Percentiles rank a stretch among this genome's conserved stretches.
Conservation (phyloP, 2,113 vertebrate species). For the Hypanus sabinus region DNA sequence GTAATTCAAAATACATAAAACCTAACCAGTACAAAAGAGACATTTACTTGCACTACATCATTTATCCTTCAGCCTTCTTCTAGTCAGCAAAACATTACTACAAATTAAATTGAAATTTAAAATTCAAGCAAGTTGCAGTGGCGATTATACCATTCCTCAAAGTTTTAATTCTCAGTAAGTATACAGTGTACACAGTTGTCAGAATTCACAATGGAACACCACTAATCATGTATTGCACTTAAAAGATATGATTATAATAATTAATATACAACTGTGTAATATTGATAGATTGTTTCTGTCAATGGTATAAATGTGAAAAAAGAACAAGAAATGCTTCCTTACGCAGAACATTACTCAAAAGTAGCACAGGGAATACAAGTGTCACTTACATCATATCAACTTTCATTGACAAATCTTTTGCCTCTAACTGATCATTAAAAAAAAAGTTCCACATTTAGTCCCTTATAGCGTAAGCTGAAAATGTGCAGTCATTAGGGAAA, state of each 20-base stretch:
- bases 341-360: slow-evolving; percentile 22
- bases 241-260: slow-evolving; percentile 35
- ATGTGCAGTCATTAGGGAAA: slow-evolving; percentile 11
- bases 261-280: slow-evolving; percentile 24
- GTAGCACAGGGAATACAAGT: slow-evolving; percentile 33
- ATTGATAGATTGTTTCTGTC: slow-evolving; percentile 13
- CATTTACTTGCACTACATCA: slow-evolving; percentile 8
- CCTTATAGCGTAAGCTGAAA: slow-evolving; percentile 21
- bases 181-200: slow-evolving; percentile 30
- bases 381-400: background rate
- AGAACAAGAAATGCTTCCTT: slow-evolving; percentile 10
- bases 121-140: slow-evolving; percentile 24
- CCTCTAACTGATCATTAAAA: slow-evolving; percentile 6
- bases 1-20: slow-evolving; percentile 15
- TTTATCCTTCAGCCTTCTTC: background rate
- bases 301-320: slow-evolving; percentile 20
- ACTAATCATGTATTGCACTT: slow-evolving; percentile 35
- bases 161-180: slow-evolving; percentile 26
- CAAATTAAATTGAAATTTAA: slow-evolving; percentile 25
- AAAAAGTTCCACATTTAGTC: slow-evolving; percentile 25
- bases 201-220: slow-evolving; percentile 29
- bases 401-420: slow-evolving; percentile 26
- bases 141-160: slow-evolving; percentile 24
- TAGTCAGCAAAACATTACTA: background rate
- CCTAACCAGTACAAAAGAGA: background rate